phyloP scores from a whole-genome alignment of 2,888 invertebrate genomes.

The Norana najaformis region DNA sequence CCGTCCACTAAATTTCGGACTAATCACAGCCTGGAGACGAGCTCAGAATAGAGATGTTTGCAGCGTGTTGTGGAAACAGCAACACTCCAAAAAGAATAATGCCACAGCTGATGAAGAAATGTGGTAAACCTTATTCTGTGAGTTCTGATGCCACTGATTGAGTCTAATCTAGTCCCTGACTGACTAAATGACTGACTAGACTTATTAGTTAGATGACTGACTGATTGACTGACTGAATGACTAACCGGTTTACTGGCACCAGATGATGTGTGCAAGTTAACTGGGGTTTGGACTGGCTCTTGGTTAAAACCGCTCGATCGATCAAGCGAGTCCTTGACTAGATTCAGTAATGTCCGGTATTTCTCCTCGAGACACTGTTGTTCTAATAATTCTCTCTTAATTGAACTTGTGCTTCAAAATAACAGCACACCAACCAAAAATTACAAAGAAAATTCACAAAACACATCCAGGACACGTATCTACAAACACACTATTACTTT shows the following conservation, averaged over 20 bases:
- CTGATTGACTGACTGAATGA: neutral
- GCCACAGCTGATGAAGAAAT: no score
- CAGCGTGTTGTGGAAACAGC: no score
- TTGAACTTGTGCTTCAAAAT: constrained; percentile 16
- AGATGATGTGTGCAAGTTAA: constrained; percentile 43
- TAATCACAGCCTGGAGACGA: no score
- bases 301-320: constrained; percentile 47
- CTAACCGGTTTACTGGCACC: neutral
- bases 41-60: no score
- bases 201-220: neutral
- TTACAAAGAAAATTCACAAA: neutral
- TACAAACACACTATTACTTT: no score
- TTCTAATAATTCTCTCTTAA: constrained; percentile 76
- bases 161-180: neutral
- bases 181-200: neutral
- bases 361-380: constrained; percentile 81
- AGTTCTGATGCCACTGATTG: neutral
- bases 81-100: no score
- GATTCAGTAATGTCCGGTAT: constrained; percentile 78
- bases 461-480: neutral
- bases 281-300: neutral
- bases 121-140: no score
- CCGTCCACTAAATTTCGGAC: no score
- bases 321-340: constrained; percentile 61
- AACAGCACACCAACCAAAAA: neutral